Conservation (phyloP, 1,140 invertebrate species). For the Sminthurinus signatus region DNA sequence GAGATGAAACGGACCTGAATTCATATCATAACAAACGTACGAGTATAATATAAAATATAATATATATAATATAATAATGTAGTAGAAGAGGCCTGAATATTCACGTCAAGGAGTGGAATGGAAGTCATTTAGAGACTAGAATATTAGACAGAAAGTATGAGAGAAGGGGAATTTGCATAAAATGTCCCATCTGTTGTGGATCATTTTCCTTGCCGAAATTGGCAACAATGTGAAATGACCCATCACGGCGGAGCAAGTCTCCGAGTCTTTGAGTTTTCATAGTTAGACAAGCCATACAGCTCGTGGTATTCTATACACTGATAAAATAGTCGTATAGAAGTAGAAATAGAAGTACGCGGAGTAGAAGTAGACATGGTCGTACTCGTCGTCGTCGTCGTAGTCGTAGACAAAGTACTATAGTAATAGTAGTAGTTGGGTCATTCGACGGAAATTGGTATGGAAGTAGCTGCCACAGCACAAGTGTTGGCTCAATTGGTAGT, state of each 20-base stretch:
- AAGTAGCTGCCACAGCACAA: constrained; percentile 27
- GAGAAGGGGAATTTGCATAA: constrained; percentile 33
- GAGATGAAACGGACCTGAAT: too few relatives aligned
- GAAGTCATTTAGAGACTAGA: constrained; percentile 6
- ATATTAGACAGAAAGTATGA: too few relatives aligned
- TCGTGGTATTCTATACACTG: too few relatives aligned
- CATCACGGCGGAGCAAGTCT: neutral
- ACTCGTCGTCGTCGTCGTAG: too few relatives aligned
- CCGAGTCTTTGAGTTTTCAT: neutral
- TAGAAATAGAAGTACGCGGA: too few relatives aligned
- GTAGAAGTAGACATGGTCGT: too few relatives aligned
- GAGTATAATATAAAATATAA: neutral
- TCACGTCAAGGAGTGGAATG: neutral
- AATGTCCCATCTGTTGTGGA: constrained; percentile 39
- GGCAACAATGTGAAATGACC: constrained; percentile 34
- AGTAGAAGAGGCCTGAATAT: too few relatives aligned
- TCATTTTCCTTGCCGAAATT: constrained; percentile 34
- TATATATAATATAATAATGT: neutral
- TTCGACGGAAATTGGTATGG: constrained; percentile 31
- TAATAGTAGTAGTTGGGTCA: constrained; percentile 21
- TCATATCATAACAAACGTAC: neutral
- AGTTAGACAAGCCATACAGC: too few relatives aligned
- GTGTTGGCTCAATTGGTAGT: constrained; percentile 37
- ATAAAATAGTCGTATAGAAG: too few relatives aligned
- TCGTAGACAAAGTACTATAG: too few relatives aligned